These are phyloP conservation scores for Lumbricus terrestris DNA, from an alignment of 2,888 invertebrate genomes.

Conservation along the genomic window DNA sequence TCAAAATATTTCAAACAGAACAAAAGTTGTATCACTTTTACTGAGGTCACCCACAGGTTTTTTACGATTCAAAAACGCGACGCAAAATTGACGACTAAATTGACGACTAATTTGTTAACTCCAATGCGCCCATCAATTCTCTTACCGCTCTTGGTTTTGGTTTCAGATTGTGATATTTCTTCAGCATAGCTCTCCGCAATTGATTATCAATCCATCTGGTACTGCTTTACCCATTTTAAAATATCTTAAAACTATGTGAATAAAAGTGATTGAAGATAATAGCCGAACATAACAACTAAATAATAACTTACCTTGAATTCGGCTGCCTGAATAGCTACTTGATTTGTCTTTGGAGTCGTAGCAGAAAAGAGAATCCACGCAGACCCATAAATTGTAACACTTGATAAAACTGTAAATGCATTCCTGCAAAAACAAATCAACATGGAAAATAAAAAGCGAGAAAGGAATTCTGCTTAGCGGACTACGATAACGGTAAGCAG, in stretches of 20 bases:
- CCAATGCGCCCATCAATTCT: no score
- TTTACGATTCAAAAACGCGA: no score
- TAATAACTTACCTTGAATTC: background rate
- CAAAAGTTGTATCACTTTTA: no score
- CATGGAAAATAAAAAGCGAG: background rate
- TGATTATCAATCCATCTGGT: no score
- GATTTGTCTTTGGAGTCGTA: background rate
- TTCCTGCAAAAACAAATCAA: conserved; percentile 66
- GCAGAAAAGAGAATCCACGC: conserved; percentile 70
- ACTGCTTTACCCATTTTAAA: background rate
- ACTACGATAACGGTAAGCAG: no score
- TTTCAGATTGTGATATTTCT: no score
- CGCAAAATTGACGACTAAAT: no score
- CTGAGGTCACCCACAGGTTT: no score
- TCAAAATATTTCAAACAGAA: no score
- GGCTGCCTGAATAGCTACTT: background rate
- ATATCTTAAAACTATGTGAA: background rate
- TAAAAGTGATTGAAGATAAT: background rate
- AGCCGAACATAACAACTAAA: background rate
- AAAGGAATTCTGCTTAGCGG: background rate
- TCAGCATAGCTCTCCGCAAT: no score
- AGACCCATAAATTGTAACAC: conserved; percentile 77
- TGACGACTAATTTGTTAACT: no score
- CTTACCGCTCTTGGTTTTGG: no score
- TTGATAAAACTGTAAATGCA: conserved; percentile 83